Percentiles rank a stretch among this genome's conserved stretches.
These are phyloP conservation scores for Asteroscopus sphinx DNA, from an alignment of 2,888 invertebrate genomes.

Conservation along the genomic window DNA sequence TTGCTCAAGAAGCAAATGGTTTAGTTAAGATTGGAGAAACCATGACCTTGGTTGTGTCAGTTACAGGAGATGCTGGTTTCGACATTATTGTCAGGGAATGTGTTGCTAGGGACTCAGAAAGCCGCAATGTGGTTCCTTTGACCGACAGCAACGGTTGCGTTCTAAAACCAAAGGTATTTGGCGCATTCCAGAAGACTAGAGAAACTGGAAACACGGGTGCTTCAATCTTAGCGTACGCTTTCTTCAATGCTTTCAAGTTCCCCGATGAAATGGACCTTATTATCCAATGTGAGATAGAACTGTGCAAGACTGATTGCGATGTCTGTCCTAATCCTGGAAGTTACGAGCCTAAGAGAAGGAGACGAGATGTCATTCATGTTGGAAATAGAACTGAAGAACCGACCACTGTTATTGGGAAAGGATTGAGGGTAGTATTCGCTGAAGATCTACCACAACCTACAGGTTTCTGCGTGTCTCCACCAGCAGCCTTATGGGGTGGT, in stretches of 20 bases:
- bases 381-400: constrained; percentile 89
- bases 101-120: constrained; percentile 92
- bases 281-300: constrained; percentile 95
- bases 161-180: constrained; percentile 94
- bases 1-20: constrained; percentile 93
- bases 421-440: constrained; percentile 92
- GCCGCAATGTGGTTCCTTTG: constrained; percentile 91
- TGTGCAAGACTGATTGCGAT: constrained; percentile 95
- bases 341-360: constrained; percentile 83
- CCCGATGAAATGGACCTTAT: constrained; percentile 95
- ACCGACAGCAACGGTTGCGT: constrained; percentile 94
- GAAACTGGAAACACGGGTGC: constrained; percentile 93
- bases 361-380: constrained; percentile 82
- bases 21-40: constrained; percentile 95
- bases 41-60: constrained; percentile 94
- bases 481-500: constrained; percentile 91
- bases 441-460: constrained; percentile 90
- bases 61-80: constrained; percentile 94
- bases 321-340: constrained; percentile 92
- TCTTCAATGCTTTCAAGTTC: constrained; percentile 95
- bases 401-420: constrained; percentile 91
- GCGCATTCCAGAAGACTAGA: constrained; percentile 94
- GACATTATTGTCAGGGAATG: constrained; percentile 95
- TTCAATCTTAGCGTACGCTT: constrained; percentile 93
- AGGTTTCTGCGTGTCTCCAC: constrained; percentile 91